Conservation (phyloP, 2,888 invertebrate genomes). For the Drosophila paramelanica region DNA sequence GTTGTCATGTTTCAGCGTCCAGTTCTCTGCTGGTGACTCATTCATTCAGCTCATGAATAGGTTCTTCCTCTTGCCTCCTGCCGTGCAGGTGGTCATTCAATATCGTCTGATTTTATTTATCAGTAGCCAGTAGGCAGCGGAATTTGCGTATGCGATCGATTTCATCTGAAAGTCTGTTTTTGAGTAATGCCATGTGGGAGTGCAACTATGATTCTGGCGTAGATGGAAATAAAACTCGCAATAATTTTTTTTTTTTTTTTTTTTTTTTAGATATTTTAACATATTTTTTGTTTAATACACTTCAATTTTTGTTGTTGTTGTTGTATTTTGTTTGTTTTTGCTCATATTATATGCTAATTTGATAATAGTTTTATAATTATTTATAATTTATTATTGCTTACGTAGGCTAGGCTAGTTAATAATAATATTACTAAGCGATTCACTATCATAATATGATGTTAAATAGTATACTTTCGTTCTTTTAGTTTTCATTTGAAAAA, state of each 20-base stretch:
- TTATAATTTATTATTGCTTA: constrained; percentile 78
- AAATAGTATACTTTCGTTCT: constrained; percentile 30
- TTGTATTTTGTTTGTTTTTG: constrained; percentile 26
- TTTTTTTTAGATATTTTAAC: constrained; percentile 64
- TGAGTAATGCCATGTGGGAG: constrained; percentile 54
- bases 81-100: constrained; percentile 18
- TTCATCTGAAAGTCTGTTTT: constrained; percentile 67
- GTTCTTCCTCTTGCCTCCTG: not conserved
- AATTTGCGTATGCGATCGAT: constrained; percentile 57
- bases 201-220: constrained; percentile 44
- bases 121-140: constrained; percentile 36
- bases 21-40: constrained; percentile 40
- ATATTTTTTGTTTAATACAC: constrained; percentile 64
- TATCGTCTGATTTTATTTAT: constrained; percentile 40
- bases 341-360: constrained; percentile 57
- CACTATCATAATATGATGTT: constrained; percentile 42
- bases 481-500: constrained; percentile 43
- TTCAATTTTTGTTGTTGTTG: constrained; percentile 23
- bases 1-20: constrained; percentile 39
- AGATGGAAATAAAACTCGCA: constrained; percentile 45
- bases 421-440: constrained; percentile 63
- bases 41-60: constrained; percentile 33
- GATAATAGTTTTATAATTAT: constrained; percentile 62
- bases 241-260: constrained; percentile 10
- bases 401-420: constrained; percentile 67